phyloP scores from a whole-genome alignment of 2,113 vertebrate genomes.

The Hydrochoerus hydrochaeris region DNA sequence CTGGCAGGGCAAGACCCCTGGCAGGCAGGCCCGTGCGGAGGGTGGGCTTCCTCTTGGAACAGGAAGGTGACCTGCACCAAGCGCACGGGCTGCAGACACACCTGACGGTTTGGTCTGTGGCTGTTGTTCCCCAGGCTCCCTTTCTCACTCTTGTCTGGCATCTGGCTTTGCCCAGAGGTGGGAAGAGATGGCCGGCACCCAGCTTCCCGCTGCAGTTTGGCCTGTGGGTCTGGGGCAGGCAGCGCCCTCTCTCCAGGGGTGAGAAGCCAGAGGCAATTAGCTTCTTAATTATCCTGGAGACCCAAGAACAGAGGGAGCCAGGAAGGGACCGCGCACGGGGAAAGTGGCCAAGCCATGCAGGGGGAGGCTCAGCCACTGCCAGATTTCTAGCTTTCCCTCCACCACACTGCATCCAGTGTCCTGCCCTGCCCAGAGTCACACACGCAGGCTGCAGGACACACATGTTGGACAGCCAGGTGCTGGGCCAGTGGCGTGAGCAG shows the following conservation, averaged over 20 bases:
- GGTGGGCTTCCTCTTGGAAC: neutral
- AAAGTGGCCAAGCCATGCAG: neutral
- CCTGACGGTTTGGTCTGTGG: fast-evolving
- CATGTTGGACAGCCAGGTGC: neutral
- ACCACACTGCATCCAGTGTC: neutral
- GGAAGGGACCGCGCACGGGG: neutral
- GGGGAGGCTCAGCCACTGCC: neutral
- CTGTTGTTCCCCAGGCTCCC: neutral
- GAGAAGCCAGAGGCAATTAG: constrained; percentile 59
- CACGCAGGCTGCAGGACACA: neutral
- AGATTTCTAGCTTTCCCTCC: neutral
- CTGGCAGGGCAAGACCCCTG: neutral
- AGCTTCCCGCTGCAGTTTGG: neutral
- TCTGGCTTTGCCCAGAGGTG: neutral
- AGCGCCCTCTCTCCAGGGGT: neutral
- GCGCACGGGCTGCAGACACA: neutral
- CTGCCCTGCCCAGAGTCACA: neutral
- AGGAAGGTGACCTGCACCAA: neutral
- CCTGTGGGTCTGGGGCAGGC: neutral
- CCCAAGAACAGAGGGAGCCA: neutral
- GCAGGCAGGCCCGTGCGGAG: neutral
- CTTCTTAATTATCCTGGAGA: constrained; percentile 59
- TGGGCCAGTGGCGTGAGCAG: neutral
- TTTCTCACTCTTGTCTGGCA: neutral
- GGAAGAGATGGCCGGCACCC: neutral